phyloP scores from a whole-genome alignment of 2,797 vertebrate species.

The Coranthus polyacanthus region DNA sequence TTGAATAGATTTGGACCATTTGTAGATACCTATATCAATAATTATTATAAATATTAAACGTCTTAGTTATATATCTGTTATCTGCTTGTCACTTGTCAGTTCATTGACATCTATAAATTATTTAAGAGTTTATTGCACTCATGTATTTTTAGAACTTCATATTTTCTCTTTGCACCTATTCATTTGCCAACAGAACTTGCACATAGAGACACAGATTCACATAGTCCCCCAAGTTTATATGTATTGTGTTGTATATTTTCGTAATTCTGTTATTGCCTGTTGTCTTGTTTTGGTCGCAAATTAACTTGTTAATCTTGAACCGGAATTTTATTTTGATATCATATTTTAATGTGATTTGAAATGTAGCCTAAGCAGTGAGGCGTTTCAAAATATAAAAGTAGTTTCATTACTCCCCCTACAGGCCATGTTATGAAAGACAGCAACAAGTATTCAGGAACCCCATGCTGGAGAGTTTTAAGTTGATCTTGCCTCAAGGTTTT shows the following conservation, averaged over 20 bases:
- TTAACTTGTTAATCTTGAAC: no score
- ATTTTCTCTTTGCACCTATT: not conserved
- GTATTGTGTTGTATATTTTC: no score
- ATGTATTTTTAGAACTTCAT: not conserved
- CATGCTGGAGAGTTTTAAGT: not conserved
- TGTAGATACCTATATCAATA: no score
- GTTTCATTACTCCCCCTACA: slow-evolving; percentile 56
- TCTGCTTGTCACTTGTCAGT: not conserved
- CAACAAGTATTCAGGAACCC: slow-evolving; percentile 33
- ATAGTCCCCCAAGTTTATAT: no score
- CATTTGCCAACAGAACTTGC: no score
- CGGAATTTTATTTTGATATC: no score
- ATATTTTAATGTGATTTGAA: no score
- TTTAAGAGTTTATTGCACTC: not conserved
- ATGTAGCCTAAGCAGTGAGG: no score
- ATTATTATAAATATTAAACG: no score
- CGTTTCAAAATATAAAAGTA: not conserved
- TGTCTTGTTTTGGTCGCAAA: no score
- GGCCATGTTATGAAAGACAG: slow-evolving; percentile 25
- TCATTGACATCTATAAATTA: not conserved
- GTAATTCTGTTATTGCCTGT: no score
- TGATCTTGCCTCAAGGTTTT: not conserved
- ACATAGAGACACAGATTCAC: no score
- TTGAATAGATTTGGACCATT: not conserved
- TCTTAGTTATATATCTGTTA: not conserved